Evolutionary conservation across 2,797 vertebrate genomes (phyloP).

Genomic region (Pseudotriccus pelzelni): DNA sequence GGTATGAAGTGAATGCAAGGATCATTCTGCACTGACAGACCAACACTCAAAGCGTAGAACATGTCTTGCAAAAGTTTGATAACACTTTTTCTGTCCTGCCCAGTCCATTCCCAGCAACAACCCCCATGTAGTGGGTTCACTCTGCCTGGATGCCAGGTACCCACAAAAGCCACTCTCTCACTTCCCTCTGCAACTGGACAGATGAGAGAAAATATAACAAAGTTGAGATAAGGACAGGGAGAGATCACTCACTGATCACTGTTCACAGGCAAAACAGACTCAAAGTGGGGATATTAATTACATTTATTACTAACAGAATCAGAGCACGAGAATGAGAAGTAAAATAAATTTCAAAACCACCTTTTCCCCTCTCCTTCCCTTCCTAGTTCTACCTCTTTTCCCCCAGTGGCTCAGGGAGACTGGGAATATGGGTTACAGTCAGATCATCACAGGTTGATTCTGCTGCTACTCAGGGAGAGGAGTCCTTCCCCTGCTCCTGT

Average conservation of each 20-base stretch:
- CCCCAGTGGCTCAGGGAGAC: not conserved
- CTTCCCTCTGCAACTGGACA: not conserved
- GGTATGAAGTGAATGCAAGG: not conserved
- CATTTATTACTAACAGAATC: not conserved
- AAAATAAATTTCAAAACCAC: not conserved
- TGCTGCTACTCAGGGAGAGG: not conserved
- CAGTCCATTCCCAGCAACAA: not conserved
- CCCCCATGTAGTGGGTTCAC: not conserved
- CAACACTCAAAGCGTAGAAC: not conserved
- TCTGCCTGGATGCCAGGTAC: not conserved
- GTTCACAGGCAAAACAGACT: not conserved
- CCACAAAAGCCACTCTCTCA: not conserved
- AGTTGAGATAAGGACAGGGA: not conserved
- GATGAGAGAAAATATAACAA: not conserved
- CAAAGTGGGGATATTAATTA: not conserved
- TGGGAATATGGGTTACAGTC: not conserved
- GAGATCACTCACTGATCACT: not conserved
- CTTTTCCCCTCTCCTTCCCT: not conserved
- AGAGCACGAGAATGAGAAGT: not conserved
- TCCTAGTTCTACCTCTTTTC: not conserved
- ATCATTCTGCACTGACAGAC: not conserved
- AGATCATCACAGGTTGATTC: not conserved
- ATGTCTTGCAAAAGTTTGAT: not conserved
- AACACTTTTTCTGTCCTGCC: not conserved
- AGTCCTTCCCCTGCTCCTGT: not conserved